Base-by-base conservation (phyloP, 1,140 invertebrate genomes). In the Zaprionus capensis region DNA sequence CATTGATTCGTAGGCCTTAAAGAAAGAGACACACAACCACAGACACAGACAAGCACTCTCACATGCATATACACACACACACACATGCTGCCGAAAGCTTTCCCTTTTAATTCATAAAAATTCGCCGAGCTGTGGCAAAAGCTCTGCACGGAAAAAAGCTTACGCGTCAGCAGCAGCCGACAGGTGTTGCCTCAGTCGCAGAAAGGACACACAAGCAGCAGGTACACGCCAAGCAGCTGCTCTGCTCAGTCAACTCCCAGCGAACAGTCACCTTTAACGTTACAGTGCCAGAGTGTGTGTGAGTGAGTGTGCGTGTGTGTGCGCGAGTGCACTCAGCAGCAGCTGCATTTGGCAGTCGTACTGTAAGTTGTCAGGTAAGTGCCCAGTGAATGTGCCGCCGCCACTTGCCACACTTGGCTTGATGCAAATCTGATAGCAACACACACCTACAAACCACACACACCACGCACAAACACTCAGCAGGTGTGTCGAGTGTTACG, bases 41-140 rank as follows among this genome's bases (percentile, higher is more conserved):
- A 36, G 9, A 17, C 31, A 51, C 22, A 66, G 12, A 41, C 72
- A 56, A 12, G 69, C 20, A 38, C 28, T 49, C 69, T 51, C 7
- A 31, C 53, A 53, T 38, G 38, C 9, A 46, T 15, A 59, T 55
- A 41, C 26, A 38, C 15, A 65, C n/a, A 44, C 46, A 41, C 2
- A 44, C 9, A 14, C 5, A 46, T 17, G 0, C n/a, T 46, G n/a
- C 14, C 24, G 24, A 36, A 46, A 88, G 83, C 84, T 87, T 81
- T 87, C 56, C 53, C 41, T 71, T 87, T 87, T 88, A 88, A 87
- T 87, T 87, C 84, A 88, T 87, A 81, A 87, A 87, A 87, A 73
- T 83, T 24, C 51, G 61, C 70, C 71, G 67, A 59, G 61, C 71
- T 65, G 57, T 46, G 46, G 51, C 36, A 55, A 63, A 86, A 87